A percentile compares a stretch with the other conserved stretches of the same genome.
These are phyloP conservation scores for Tachina grossa DNA, from an alignment of 2,888 invertebrate genomes.

Conservation along the genomic window DNA sequence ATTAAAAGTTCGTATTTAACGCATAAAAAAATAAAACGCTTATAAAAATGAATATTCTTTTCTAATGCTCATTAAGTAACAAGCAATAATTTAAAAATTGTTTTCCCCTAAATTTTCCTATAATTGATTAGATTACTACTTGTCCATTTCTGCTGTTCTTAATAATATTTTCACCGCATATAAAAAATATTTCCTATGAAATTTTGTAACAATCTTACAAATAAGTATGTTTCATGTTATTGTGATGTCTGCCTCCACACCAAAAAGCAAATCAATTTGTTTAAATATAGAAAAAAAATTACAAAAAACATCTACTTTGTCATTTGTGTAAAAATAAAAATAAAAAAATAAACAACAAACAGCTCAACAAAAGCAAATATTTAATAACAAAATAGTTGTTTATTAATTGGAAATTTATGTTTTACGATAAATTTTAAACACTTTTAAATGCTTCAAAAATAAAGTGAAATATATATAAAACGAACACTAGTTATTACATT, in stretches of 20 bases:
- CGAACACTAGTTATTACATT: no score
- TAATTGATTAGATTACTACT: conserved; percentile 40
- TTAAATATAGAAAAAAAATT: conserved; percentile 30
- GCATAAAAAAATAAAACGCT: background rate
- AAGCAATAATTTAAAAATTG: conserved; percentile 27
- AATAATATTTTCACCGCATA: conserved; percentile 10
- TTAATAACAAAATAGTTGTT: conserved; percentile 21
- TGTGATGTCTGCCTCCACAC: conserved; percentile 20
- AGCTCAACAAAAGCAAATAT: background rate
- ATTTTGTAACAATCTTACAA: conserved; percentile 43
- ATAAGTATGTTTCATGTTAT: conserved; percentile 48
- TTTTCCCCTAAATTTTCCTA: conserved; percentile 38
- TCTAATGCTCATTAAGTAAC: conserved; percentile 11
- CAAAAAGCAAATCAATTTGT: background rate
- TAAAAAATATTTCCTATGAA: conserved; percentile 12
- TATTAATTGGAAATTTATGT: conserved; percentile 77
- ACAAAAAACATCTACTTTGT: conserved; percentile 22
- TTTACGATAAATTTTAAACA: conserved; percentile 33
- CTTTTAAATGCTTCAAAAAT: background rate
- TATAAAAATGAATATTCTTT: conserved; percentile 8
- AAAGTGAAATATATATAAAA: no score
- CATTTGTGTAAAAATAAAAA: conserved; percentile 75
- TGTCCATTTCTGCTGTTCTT: conserved; percentile 37
- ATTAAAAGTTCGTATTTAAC: background rate
- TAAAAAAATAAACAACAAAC: conserved; percentile 73